Conservation (phyloP, 2,113 vertebrate species). For the Melanerpes aurifrons region DNA sequence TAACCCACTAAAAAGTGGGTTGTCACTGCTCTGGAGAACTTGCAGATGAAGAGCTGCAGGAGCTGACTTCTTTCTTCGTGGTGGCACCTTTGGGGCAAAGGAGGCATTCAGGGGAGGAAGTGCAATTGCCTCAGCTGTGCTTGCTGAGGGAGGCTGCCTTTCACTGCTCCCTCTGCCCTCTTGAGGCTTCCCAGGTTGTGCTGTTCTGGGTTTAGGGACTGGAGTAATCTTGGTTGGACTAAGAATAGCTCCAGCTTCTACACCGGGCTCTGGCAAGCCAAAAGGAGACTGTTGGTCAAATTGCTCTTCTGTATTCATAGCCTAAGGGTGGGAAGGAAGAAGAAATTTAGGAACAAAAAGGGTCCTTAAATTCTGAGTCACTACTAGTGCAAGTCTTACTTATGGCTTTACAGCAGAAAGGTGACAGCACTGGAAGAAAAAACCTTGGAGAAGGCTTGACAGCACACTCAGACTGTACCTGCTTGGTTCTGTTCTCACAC, state of each 20-base stretch:
- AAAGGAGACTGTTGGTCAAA: slow-evolving; percentile 42
- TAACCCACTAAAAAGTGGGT: slow-evolving; percentile 26
- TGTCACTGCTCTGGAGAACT: slow-evolving; percentile 65
- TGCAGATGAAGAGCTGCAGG: slow-evolving; percentile 77
- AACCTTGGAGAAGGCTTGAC: not conserved
- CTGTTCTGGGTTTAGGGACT: slow-evolving; percentile 76
- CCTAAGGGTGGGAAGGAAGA: slow-evolving; percentile 38
- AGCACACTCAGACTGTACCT: not conserved
- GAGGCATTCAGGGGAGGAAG: not conserved
- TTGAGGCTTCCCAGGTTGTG: slow-evolving; percentile 45
- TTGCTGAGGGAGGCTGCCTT: not conserved
- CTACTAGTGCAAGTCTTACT: not conserved
- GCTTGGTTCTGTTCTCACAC: not conserved
- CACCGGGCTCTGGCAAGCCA: slow-evolving; percentile 30
- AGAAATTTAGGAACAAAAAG: not conserved
- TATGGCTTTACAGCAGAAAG: not conserved
- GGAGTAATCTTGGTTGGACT: slow-evolving; percentile 46
- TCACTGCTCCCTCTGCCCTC: slow-evolving; percentile 24
- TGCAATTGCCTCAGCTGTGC: not conserved
- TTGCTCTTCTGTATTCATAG: slow-evolving; percentile 38
- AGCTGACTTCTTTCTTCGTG: slow-evolving; percentile 80
- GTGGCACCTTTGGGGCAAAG: slow-evolving; percentile 76
- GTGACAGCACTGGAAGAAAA: not conserved
- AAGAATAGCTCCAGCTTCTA: not conserved
- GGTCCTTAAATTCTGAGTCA: not conserved